Evolutionary conservation across 1,140 invertebrate genomes (phyloP).

Genomic region (Triops cancriformis): DNA sequence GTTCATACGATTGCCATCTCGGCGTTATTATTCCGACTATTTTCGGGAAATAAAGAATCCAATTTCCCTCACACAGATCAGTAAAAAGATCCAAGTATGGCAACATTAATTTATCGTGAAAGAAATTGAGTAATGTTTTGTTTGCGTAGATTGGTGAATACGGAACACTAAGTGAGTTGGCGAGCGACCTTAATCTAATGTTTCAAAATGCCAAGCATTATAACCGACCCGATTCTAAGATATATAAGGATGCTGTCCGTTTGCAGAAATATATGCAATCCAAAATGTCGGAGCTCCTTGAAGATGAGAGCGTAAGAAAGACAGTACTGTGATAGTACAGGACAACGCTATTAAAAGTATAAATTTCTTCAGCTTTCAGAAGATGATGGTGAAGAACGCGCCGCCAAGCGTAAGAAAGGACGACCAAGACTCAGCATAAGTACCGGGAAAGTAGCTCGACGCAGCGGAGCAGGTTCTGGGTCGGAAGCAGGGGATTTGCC

Average conservation of each 20-base stretch:
- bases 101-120: no score
- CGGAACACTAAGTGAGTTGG: slow-evolving; percentile 75
- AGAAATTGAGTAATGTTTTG: no score
- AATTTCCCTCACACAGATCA: slow-evolving; percentile 66
- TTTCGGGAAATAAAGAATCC: slow-evolving; percentile 95
- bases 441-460: slow-evolving; percentile 45
- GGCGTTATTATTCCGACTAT: slow-evolving; percentile 88
- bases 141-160: slow-evolving; percentile 68
- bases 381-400: slow-evolving; percentile 43
- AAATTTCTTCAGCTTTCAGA: slow-evolving; percentile 42
- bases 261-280: slow-evolving; percentile 74
- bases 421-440: slow-evolving; percentile 35
- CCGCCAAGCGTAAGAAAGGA: slow-evolving; percentile 31
- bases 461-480: slow-evolving; percentile 38
- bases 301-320: slow-evolving; percentile 66
- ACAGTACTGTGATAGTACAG: slow-evolving; percentile 58
- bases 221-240: slow-evolving; percentile 73
- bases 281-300: slow-evolving; percentile 72
- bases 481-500: slow-evolving; percentile 15
- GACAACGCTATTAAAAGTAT: neutral
- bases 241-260: slow-evolving; percentile 76
- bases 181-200: slow-evolving; percentile 95
- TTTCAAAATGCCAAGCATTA: slow-evolving; percentile 96
- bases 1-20: slow-evolving; percentile 85
- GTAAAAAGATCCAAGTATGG: slow-evolving; percentile 79